A percentile compares a stretch with the other conserved stretches of the same genome.
Evolutionary conservation across 2,888 invertebrate species (phyloP).

Genomic region (Vandiemenella viatica): DNA sequence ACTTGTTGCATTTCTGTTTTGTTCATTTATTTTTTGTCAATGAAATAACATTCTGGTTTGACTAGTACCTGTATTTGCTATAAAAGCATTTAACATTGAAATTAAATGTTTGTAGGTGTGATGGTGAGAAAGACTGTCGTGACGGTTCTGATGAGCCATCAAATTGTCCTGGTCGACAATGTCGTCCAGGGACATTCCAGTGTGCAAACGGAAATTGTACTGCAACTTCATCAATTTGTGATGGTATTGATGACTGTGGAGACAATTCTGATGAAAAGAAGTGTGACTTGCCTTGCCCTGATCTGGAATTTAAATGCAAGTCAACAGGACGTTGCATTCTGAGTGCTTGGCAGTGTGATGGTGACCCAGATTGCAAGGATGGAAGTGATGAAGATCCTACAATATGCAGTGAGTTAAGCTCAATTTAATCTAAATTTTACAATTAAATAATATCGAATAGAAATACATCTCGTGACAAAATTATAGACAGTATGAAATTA

Average conservation of each 20-base stretch:
- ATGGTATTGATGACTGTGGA: conserved; percentile 84
- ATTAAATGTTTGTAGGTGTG: conserved; percentile 43
- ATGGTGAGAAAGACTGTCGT: conserved; percentile 83
- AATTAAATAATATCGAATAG: no score
- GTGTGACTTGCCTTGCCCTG: conserved; percentile 73
- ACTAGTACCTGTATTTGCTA: no score
- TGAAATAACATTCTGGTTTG: no score
- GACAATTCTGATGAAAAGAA: conserved; percentile 72
- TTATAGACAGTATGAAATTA: no score
- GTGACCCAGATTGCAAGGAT: conserved; percentile 86
- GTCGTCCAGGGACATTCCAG: conserved; percentile 84
- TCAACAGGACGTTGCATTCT: conserved; percentile 77
- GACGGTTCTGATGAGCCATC: conserved; percentile 83
- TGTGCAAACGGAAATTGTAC: conserved; percentile 87
- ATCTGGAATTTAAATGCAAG: conserved; percentile 79
- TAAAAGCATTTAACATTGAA: no score
- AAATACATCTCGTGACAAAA: no score
- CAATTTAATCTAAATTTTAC: no score
- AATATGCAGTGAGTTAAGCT: conserved; percentile 51
- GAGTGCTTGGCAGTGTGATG: conserved; percentile 85
- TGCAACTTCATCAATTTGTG: conserved; percentile 82
- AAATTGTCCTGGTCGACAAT: conserved; percentile 69
- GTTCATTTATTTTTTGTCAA: no score
- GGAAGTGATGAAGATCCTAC: conserved; percentile 83
- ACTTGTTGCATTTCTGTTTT: no score